Evolutionary conservation across 2,888 invertebrate genomes (phyloP).

Genomic region (Tyria jacobaeae): DNA sequence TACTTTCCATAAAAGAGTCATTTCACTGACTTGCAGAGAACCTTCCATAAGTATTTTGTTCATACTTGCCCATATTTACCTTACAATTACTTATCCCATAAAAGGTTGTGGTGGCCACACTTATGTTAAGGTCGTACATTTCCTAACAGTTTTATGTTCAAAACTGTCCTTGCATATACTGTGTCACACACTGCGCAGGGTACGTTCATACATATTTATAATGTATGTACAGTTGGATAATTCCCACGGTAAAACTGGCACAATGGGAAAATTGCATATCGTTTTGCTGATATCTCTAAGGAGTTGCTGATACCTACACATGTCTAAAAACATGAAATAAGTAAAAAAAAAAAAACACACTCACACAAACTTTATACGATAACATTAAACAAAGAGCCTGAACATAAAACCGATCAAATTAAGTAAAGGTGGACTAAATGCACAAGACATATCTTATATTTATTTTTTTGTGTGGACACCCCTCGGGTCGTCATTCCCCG

Average conservation of each 20-base stretch:
- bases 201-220: conserved; percentile 46
- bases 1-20: neutral
- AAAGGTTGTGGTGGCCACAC: conserved; percentile 6
- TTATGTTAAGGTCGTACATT: conserved; percentile 31
- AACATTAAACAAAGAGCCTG: too few species aligned
- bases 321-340: too few species aligned
- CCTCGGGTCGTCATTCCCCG: too few species aligned
- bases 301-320: conserved; percentile 42
- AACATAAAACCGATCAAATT: too few species aligned
- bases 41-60: neutral
- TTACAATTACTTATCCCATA: conserved; percentile 7
- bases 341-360: too few species aligned
- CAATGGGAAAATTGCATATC: conserved; percentile 75
- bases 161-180: conserved; percentile 44
- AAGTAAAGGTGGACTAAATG: too few species aligned
- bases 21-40: neutral
- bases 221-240: conserved; percentile 39
- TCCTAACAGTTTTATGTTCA: conserved; percentile 40
- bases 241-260: conserved; percentile 72
- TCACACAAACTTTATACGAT: too few species aligned
- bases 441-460: too few species aligned
- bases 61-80: neutral
- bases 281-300: conserved; percentile 37
- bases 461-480: too few species aligned
- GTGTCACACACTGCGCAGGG: conserved; percentile 46